Evolutionary conservation across 2,113 vertebrate species (phyloP).

Genomic region (Arizona elegans): DNA sequence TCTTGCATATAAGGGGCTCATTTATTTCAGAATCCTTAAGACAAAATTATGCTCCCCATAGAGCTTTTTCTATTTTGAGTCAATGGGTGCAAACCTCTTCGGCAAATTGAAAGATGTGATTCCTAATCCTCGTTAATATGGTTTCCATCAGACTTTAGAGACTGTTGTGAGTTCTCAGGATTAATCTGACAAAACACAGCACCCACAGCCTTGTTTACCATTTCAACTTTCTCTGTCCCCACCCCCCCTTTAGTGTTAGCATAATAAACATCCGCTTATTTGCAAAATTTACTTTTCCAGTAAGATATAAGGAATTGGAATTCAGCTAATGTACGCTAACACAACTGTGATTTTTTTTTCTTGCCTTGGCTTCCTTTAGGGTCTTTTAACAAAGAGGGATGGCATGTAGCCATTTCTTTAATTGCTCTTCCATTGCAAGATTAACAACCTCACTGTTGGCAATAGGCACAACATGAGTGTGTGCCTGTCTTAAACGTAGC

Average conservation of each 20-base stretch:
- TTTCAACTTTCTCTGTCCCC: not conserved
- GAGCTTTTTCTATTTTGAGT: not conserved
- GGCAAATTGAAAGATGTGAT: not conserved
- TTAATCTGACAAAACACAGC: not conserved
- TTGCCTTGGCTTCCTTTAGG: not conserved
- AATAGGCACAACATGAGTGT: not conserved
- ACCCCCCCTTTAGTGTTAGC: not conserved
- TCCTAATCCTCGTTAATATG: not conserved
- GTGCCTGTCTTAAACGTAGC: not conserved
- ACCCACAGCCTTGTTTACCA: not conserved
- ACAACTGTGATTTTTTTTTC: not conserved
- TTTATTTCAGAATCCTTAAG: not conserved
- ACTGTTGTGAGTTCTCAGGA: not conserved
- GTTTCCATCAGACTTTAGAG: not conserved
- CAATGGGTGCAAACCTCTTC: not conserved
- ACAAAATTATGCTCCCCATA: not conserved
- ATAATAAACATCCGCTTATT: not conserved
- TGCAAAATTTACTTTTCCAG: not conserved
- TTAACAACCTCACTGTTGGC: not conserved
- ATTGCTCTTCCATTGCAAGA: not conserved
- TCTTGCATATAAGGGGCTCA: not conserved
- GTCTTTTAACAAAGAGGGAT: not conserved
- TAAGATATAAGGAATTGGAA: not conserved
- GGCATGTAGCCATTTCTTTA: not conserved
- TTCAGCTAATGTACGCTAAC: not conserved